Base-by-base conservation (phyloP, 2,797 vertebrate genomes). In the Ceyx erithaca region DNA sequence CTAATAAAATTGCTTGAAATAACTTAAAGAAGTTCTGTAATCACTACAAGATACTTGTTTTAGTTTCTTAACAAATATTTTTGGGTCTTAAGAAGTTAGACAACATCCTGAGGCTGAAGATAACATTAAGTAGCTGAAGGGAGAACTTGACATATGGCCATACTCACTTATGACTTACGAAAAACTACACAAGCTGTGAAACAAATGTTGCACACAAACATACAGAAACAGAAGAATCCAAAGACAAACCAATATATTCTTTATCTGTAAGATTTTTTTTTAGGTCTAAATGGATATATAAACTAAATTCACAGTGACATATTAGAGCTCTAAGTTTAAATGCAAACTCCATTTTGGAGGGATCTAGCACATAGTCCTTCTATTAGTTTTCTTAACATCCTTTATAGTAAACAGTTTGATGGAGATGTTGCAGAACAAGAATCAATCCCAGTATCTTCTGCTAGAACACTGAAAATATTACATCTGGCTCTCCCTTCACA, bases 61-160 rank as follows among this genome's bases (percentile, higher is more conserved):
- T 64, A 78, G 22, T 71, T 85, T 80, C 55, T 80, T 46, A 43
- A 67, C 3, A 87, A 23, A 40, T 48, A 59, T 66, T 82, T 87
- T 64, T 37, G 12, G 13, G 18, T 80, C 57, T 77, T 68, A 89
- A 70, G 64, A 79, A 72, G 41, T 62, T 57, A 73, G 72, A 43
- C 80, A 71, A 76, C 25, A 92, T 76, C 55, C 70, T 57, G 61
- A 89, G 75, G 52, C 45, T 92, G 81, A 84, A 92, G 75, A 79
- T 80, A 91, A 94, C 40, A 87, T 85, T 28, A 70, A 40, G n/a
- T 4, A 69, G 80, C 61, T 54, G 31, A 77, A 72, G n/a, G 31
- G 18, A 91, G 11, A 55, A 33, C 25, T 26, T 67, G 54, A 68
- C 62, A 54, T 75, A 75, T 19, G 30, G 48, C 22, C 41, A 48